phyloP scores from a whole-genome alignment of 1,140 invertebrate genomes.

The Scaptodrosophila lebanonensis region DNA sequence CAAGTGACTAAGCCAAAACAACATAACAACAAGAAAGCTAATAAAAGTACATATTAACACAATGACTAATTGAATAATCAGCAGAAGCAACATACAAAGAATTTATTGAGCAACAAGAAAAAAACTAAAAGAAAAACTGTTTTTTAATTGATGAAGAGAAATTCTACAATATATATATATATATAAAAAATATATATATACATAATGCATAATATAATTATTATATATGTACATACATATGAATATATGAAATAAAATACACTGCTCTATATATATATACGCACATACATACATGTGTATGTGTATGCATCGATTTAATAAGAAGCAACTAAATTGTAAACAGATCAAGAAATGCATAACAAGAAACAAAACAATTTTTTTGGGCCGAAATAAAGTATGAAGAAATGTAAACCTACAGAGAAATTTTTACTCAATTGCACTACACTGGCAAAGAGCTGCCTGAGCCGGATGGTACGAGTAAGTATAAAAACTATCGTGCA shows the following conservation, averaged over 20 bases:
- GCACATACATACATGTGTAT: slow-evolving; percentile 12
- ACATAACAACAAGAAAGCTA: slow-evolving; percentile 6
- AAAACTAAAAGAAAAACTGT: too few species aligned
- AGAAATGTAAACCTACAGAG: slow-evolving; percentile 63
- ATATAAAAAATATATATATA: too few species aligned
- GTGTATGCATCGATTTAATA: slow-evolving; percentile 9
- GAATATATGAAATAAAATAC: background rate
- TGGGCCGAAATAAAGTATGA: slow-evolving; percentile 64
- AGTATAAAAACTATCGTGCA: too few species aligned
- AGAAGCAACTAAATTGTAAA: slow-evolving; percentile 22
- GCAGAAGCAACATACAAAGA: slow-evolving; percentile 26
- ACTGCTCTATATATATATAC: slow-evolving; percentile 17
- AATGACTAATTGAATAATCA: background rate
- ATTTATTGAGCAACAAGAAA: too few species aligned
- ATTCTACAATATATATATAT: slow-evolving; percentile 3
- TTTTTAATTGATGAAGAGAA: too few species aligned
- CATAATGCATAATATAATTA: background rate
- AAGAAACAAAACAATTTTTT: slow-evolving; percentile 44
- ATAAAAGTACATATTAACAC: background rate
- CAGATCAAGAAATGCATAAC: slow-evolving; percentile 1
- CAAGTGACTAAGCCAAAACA: slow-evolving; percentile 1
- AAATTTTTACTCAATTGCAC: slow-evolving; percentile 5
- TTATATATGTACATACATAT: background rate
- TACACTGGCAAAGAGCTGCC: too few species aligned
- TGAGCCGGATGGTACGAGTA: too few species aligned